A percentile compares a stretch with the other conserved stretches of the same genome.
Evolutionary conservation across 2,113 vertebrate species (phyloP).

Genomic region (Melozone crissalis): DNA sequence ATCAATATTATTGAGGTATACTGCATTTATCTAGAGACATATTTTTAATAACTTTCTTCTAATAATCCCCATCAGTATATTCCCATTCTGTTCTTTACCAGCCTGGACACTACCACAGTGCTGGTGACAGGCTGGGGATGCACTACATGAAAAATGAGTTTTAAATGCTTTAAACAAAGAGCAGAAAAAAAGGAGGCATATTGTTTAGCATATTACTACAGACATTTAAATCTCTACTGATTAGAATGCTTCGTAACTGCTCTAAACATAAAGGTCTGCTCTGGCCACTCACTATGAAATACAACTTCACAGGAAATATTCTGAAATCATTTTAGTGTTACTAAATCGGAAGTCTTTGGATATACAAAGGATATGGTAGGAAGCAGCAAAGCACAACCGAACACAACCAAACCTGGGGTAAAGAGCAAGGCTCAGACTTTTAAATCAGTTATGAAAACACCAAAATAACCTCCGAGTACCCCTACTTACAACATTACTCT

Average conservation of each 20-base stretch:
- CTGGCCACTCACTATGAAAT: not conserved
- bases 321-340: not conserved
- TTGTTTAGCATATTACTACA: accelerated
- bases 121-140: not conserved
- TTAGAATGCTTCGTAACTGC: not conserved
- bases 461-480: not conserved
- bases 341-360: not conserved
- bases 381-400: not conserved
- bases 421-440: not conserved
- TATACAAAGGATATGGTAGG: accelerated
- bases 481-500: not conserved
- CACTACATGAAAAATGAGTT: not conserved
- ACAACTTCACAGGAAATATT: not conserved
- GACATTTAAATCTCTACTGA: not conserved
- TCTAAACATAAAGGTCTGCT: not conserved
- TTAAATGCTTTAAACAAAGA: not conserved
- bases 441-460: not conserved
- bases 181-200: not conserved
- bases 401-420: not conserved
- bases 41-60: not conserved
- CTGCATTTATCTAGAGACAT: not conserved
- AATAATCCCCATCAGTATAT: not conserved
- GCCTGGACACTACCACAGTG: not conserved
- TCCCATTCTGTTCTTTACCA: not conserved
- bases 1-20: not conserved